Evolutionary conservation across 2,113 vertebrate genomes (phyloP).

Genomic region (Delphinapterus leucas): DNA sequence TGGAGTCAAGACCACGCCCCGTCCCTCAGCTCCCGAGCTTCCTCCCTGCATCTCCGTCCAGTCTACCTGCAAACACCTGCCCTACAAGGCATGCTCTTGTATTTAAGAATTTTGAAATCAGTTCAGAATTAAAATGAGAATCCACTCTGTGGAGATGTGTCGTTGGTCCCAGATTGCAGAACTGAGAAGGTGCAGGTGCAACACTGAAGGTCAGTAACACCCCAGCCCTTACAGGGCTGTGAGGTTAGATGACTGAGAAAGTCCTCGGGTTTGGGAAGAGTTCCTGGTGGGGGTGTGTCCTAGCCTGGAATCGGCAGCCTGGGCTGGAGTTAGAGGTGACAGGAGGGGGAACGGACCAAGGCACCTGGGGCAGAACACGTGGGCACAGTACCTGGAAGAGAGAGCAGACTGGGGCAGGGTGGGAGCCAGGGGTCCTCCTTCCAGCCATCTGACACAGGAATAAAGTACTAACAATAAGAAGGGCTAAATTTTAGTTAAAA

Average conservation of each 20-base stretch:
- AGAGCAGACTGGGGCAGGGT: background rate
- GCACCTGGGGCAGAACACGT: fast-evolving
- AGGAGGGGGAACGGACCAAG: background rate
- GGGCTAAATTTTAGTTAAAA: background rate
- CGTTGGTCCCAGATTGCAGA: background rate
- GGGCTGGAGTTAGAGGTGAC: background rate
- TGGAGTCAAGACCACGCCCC: fast-evolving
- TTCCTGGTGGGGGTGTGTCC: fast-evolving
- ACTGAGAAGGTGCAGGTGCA: fast-evolving
- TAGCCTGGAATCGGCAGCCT: fast-evolving
- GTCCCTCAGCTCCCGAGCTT: fast-evolving
- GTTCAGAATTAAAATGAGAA: background rate
- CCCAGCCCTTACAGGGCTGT: background rate
- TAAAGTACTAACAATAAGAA: too few relatives aligned
- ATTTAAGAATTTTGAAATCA: background rate
- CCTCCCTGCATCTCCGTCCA: too few relatives aligned
- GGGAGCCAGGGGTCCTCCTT: fast-evolving
- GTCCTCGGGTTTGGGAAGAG: background rate
- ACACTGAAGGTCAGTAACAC: background rate
- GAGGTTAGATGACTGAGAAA: too few relatives aligned
- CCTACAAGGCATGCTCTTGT: fast-evolving
- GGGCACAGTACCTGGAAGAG: fast-evolving
- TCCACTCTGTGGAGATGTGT: fast-evolving
- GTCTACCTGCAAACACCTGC: background rate
- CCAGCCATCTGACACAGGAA: too few relatives aligned